A percentile compares a stretch with the other conserved stretches of the same genome.
phyloP scores from a whole-genome alignment of 2,797 vertebrate genomes.

The Lophius americanus region DNA sequence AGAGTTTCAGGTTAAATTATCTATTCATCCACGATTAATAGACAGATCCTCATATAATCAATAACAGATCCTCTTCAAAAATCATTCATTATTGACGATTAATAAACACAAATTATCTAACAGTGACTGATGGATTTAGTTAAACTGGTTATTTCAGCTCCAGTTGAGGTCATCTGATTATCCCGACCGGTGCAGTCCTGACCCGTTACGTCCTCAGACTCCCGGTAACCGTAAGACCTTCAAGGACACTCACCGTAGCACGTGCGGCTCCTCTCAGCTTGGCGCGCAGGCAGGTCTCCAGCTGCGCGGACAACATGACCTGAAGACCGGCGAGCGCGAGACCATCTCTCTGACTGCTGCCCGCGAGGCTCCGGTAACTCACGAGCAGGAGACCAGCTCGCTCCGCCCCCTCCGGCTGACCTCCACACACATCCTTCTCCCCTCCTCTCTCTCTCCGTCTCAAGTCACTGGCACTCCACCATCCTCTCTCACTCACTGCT shows the following conservation, averaged over 20 bases:
- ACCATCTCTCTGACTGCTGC: conserved; percentile 52
- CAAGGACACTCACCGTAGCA: conserved; percentile 41
- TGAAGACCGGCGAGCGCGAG: conserved; percentile 54
- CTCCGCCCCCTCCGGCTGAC: conserved; percentile 30
- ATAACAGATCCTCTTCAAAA: too few species aligned
- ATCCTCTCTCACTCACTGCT: background rate
- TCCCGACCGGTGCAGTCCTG: too few species aligned
- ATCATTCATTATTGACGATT: too few species aligned
- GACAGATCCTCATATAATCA: too few species aligned
- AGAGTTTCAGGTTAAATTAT: too few species aligned
- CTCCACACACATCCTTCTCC: background rate
- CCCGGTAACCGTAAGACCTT: too few species aligned
- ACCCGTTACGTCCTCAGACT: too few species aligned
- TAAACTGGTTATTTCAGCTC: too few species aligned
- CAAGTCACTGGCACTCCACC: background rate
- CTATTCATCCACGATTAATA: too few species aligned
- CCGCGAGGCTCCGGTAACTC: conserved; percentile 37
- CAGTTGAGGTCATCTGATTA: too few species aligned
- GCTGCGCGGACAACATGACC: conserved; percentile 64
- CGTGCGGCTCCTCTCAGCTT: conserved; percentile 57
- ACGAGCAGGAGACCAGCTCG: conserved; percentile 21
- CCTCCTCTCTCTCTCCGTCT: background rate
- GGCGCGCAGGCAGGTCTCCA: conserved; percentile 61
- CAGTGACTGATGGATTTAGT: too few species aligned
- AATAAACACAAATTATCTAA: too few species aligned